Percentiles rank a stretch among this genome's conserved stretches.
phyloP scores from a whole-genome alignment of 1,140 invertebrate genomes.

The Drosophila ohnishii region DNA sequence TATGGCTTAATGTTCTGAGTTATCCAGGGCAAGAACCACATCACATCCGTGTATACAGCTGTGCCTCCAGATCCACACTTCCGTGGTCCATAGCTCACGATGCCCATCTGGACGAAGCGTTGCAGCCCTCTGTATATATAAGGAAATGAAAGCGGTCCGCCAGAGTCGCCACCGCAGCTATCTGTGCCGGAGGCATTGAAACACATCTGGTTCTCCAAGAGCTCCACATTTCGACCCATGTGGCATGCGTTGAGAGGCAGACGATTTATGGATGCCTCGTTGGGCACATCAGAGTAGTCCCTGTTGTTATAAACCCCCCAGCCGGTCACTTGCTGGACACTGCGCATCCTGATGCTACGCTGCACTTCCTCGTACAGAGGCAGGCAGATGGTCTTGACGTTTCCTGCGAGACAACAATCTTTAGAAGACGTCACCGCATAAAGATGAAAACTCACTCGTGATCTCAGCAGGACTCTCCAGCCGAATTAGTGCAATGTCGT shows the following conservation, averaged over 20 bases:
- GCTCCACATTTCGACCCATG: accelerated
- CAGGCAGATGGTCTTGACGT: neutral
- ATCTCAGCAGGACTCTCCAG: neutral
- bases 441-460: neutral
- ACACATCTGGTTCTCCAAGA: neutral
- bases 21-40: neutral
- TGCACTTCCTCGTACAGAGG: neutral
- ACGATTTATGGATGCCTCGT: neutral
- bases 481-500: neutral
- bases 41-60: neutral
- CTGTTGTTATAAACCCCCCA: neutral
- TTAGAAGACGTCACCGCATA: neutral
- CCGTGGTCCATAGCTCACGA: neutral
- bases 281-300: neutral
- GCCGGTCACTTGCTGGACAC: neutral
- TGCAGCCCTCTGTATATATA: neutral
- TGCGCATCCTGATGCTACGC: neutral
- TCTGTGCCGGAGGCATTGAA: neutral
- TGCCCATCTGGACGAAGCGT: constrained; percentile 1
- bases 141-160: neutral
- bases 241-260: neutral
- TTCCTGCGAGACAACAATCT: neutral
- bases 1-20: neutral
- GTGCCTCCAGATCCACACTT: neutral
- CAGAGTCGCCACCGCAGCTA: neutral